phyloP scores from a whole-genome alignment of 2,797 vertebrate genomes.

The Strix occidentalis region DNA sequence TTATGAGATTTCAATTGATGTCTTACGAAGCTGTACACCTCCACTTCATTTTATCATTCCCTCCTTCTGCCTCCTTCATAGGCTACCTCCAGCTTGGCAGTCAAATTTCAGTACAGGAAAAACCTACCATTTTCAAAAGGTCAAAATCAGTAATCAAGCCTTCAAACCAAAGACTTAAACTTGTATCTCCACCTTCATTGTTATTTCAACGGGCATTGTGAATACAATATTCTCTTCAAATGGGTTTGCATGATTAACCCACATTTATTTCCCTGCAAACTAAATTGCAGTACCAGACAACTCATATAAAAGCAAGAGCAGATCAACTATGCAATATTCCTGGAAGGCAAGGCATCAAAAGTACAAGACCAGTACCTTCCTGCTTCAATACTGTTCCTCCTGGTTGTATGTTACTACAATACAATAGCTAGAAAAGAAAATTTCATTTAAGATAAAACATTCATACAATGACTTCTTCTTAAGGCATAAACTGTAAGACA shows the following conservation, averaged over 20 bases:
- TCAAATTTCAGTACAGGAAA: background rate
- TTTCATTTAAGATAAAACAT: background rate
- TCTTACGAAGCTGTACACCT: constrained; percentile 24
- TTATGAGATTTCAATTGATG: constrained; percentile 11
- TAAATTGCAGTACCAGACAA: background rate
- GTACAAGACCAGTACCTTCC: background rate
- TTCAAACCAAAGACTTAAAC: background rate
- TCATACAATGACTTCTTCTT: background rate
- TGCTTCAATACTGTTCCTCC: background rate
- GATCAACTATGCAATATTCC: background rate
- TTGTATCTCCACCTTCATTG: background rate
- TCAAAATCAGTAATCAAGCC: background rate
- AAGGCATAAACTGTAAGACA: background rate
- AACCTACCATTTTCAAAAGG: background rate
- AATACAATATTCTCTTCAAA: background rate
- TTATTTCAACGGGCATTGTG: background rate
- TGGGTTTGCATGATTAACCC: background rate
- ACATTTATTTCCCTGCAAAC: background rate
- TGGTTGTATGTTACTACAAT: background rate
- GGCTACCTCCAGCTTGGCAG: background rate
- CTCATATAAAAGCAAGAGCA: background rate
- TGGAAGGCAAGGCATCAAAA: background rate
- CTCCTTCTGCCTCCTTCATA: background rate
- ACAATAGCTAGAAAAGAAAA: background rate
- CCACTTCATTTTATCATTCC: background rate